These are phyloP conservation scores for Adelphocoris suturalis DNA, from an alignment of 2,888 invertebrate species.

Conservation along the genomic window DNA sequence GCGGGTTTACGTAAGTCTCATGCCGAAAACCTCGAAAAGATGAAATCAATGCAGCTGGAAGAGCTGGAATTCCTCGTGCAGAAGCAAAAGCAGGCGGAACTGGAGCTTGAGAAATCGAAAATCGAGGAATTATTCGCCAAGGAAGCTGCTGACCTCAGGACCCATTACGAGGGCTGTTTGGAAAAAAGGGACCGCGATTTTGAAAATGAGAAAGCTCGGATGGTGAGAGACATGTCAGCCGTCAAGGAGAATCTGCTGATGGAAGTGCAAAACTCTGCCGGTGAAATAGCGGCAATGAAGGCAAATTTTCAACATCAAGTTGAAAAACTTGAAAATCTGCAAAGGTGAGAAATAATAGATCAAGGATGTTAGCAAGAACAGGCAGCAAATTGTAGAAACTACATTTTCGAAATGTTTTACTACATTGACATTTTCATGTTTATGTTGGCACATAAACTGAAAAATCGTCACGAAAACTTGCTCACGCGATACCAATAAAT, in stretches of 20 bases:
- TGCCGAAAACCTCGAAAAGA: slow-evolving; percentile 41
- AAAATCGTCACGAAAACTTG: too few species aligned
- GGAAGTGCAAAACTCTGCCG: neutral
- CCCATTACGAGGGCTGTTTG: neutral
- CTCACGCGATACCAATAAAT: too few species aligned
- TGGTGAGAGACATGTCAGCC: neutral
- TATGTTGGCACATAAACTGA: too few species aligned
- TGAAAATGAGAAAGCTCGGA: slow-evolving; percentile 2
- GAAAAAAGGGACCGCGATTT: slow-evolving; percentile 28
- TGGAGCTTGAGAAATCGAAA: slow-evolving; percentile 27
- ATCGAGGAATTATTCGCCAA: slow-evolving; percentile 32
- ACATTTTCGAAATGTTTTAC: too few species aligned
- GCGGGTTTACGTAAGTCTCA: slow-evolving; percentile 35
- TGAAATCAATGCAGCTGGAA: slow-evolving; percentile 45
- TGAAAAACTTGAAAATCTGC: neutral
- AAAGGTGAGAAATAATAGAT: slow-evolving; percentile 35
- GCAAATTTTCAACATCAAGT: slow-evolving; percentile 26
- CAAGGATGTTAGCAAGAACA: neutral
- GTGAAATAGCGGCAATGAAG: slow-evolving; percentile 40
- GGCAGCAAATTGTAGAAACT: neutral
- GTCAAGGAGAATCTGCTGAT: neutral
- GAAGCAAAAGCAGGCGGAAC: slow-evolving; percentile 14
- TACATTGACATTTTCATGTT: too few species aligned
- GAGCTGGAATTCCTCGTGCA: slow-evolving; percentile 15
- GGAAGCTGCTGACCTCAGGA: slow-evolving; percentile 35